A percentile compares a stretch with the other conserved stretches of the same genome.
phyloP scores from a whole-genome alignment of 2,888 invertebrate genomes.

The Bursaphelenchus okinawaensis region DNA sequence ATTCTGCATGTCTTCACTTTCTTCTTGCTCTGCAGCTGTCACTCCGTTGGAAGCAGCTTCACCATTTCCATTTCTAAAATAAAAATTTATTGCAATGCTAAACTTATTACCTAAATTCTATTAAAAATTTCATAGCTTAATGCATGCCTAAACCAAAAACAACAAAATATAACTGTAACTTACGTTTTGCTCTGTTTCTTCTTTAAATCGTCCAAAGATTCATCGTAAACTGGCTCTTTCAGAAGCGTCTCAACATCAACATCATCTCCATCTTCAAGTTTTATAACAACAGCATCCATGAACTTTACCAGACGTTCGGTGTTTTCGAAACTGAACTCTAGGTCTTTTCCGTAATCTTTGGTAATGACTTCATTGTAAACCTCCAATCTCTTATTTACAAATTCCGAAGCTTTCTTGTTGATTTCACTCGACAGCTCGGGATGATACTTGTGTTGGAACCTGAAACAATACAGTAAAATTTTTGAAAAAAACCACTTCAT shows the following conservation, averaged over 20 bases:
- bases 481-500: neutral
- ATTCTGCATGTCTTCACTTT: constrained; percentile 25
- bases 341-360: constrained; percentile 69
- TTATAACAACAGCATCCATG: constrained; percentile 90
- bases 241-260: constrained; percentile 79
- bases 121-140: too few relatives aligned
- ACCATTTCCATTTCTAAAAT: constrained; percentile 56
- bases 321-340: constrained; percentile 79
- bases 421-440: constrained; percentile 88
- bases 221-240: constrained; percentile 45
- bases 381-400: constrained; percentile 71
- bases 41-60: constrained; percentile 32
- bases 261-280: constrained; percentile 75
- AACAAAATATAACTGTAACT: neutral
- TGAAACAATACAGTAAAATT: constrained; percentile 58
- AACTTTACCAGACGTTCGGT: constrained; percentile 72
- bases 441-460: constrained; percentile 98
- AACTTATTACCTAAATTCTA: too few relatives aligned
- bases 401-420: constrained; percentile 74
- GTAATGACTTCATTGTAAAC: constrained; percentile 61
- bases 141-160: neutral
- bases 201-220: constrained; percentile 40
- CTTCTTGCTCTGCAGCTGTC: constrained; percentile 21
- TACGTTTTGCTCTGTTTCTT: constrained; percentile 40
- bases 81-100: too few relatives aligned